Conservation (phyloP, 2,797 vertebrate species). For the Mastacembelus armatus region DNA sequence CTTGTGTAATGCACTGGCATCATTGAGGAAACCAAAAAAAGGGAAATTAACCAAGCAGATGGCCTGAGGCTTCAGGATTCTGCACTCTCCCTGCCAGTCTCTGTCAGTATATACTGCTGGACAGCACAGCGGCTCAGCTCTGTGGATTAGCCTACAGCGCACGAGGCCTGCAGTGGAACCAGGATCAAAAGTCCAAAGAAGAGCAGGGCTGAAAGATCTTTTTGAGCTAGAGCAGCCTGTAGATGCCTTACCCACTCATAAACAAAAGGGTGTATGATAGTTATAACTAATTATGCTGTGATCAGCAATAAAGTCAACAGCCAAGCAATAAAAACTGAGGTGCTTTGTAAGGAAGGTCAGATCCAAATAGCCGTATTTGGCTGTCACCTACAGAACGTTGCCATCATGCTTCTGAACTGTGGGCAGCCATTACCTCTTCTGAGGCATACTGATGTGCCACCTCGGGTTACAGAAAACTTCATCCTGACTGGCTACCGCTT, state of each 20-base stretch:
- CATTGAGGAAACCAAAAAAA: constrained; percentile 30
- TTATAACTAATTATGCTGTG: background rate
- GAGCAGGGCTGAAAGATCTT: background rate
- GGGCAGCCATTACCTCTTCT: constrained; percentile 75
- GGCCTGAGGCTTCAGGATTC: background rate
- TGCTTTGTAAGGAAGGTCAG: background rate
- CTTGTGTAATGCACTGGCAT: constrained; percentile 3
- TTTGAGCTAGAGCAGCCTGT: background rate
- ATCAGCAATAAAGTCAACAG: constrained; percentile 8
- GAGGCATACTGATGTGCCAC: constrained; percentile 82
- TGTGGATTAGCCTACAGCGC: constrained; percentile 27
- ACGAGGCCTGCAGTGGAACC: background rate
- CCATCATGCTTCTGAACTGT: constrained; percentile 75
- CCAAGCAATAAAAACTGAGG: constrained; percentile 26
- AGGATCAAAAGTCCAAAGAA: constrained; percentile 37
- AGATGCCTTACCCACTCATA: constrained; percentile 22
- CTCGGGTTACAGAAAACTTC: constrained; percentile 84
- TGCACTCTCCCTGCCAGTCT: background rate
- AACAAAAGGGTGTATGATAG: background rate
- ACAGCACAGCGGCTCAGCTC: background rate
- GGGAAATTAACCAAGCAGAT: constrained; percentile 8
- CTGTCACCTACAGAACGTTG: background rate
- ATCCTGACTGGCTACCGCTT: constrained; percentile 87
- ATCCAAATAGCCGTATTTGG: background rate
- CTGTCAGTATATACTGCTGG: background rate